phyloP scores from a whole-genome alignment of 1,140 invertebrate species.

The Dendrolimus punctatus region DNA sequence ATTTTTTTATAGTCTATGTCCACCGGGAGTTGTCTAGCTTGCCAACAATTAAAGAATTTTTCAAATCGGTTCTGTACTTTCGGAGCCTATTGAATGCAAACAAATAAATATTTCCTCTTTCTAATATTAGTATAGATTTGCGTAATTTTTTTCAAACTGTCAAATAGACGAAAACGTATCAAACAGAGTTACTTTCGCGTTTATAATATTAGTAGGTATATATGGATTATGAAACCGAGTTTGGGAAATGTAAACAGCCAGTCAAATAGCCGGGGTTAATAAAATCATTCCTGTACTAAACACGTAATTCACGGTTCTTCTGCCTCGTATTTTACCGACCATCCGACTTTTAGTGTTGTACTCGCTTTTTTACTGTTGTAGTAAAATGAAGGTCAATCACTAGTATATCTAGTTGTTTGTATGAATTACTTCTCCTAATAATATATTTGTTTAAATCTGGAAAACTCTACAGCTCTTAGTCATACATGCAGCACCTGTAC shows the following conservation, averaged over 20 bases:
- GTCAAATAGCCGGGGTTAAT: slow-evolving; percentile 41
- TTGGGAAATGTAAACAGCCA: slow-evolving; percentile 32
- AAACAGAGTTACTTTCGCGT: slow-evolving; percentile 4
- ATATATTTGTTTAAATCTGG: slow-evolving; percentile 14
- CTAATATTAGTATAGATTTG: too few relatives aligned
- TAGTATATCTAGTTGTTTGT: slow-evolving; percentile 35
- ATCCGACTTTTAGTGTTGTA: slow-evolving; percentile 58
- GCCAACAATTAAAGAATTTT: too few relatives aligned
- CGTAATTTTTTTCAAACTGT: too few relatives aligned
- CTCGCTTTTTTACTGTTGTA: slow-evolving; percentile 49
- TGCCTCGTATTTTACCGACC: slow-evolving; percentile 42
- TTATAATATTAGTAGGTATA: slow-evolving; percentile 16
- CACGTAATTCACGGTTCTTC: slow-evolving; percentile 29
- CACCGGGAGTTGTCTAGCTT: too few relatives aligned
- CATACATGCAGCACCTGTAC: slow-evolving; percentile 3
- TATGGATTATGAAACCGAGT: slow-evolving; percentile 14
- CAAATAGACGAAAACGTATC: background rate
- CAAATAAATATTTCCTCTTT: too few relatives aligned
- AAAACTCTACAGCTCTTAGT: slow-evolving; percentile 7
- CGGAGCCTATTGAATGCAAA: too few relatives aligned
- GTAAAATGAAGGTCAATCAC: slow-evolving; percentile 52
- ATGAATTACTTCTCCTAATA: slow-evolving; percentile 10
- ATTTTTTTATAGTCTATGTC: too few relatives aligned
- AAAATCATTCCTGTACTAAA: slow-evolving; percentile 45
- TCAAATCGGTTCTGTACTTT: too few relatives aligned